Evolutionary conservation across 1,140 invertebrate species (phyloP), one percentile per base, ranked within the genome.

Genomic region (Panagrolaimus sp.): DNA sequence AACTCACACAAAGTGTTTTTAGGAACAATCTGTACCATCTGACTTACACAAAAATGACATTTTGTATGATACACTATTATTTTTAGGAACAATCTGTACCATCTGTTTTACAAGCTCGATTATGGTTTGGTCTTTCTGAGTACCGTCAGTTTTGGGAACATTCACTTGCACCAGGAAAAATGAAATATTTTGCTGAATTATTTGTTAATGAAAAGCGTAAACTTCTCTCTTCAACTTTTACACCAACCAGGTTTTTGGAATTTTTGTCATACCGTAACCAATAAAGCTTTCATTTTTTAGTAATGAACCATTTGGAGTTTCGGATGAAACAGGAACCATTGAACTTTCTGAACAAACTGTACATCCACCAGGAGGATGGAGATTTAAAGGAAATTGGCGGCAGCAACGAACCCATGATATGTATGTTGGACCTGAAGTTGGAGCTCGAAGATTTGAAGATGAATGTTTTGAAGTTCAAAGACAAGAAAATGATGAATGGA

Each of bases 401-500:
- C 38, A n/a, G 17, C 75, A 77, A 28, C 70, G 73, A 15, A 78
- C 62, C n/a, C 75, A 79, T 45, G 77, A 80, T n/a, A 77, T 79
- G 75, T 77, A 70, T 62, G 73, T 77, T 32, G 69, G 73, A 28
- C n/a, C 73, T 21, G 68, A 77, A 52, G 69, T 69, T 12, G 75
- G 75, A 32, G 48, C 68, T 28, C 28, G 58, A 15, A 71, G 64
- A 46, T 52, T 75, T 24, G 63, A 76, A 24, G 75, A 77, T 28
- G 74, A 79, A 66, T 73, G 28, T 14, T 76, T 77, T 17, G 75
- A 77, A 76, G 32, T 79, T 4, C 66, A 77, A 21, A 52, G 77
- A 76, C 44, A 55, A 24, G 28, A 46, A 62, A 32, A 26, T 69
- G 28, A 68, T 10, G 46, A 64, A 24, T 77, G 76, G 76, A 52